phyloP scores from a whole-genome alignment of 2,888 invertebrate genomes.

The Bombylius discolor region DNA sequence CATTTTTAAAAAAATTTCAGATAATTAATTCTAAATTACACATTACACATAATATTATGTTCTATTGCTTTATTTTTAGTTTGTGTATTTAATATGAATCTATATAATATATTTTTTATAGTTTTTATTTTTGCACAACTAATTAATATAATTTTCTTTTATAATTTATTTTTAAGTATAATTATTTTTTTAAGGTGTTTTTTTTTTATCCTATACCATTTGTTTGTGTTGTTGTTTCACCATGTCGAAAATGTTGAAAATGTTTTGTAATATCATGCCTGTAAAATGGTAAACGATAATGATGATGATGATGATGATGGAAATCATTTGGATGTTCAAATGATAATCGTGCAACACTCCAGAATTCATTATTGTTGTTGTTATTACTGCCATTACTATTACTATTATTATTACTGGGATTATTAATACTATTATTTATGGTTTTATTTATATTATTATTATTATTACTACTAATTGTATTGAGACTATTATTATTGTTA shows the following conservation, averaged over 20 bases:
- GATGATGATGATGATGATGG: no score
- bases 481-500: background rate
- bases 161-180: no score
- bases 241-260: conserved; percentile 11
- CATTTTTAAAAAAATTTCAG: no score
- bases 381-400: conserved; percentile 2
- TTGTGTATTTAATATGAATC: no score
- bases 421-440: background rate
- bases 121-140: no score
- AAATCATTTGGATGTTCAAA: conserved; percentile 8
- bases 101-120: no score
- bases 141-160: no score
- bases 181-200: background rate
- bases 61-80: no score
- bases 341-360: conserved; percentile 13
- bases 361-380: conserved; percentile 5
- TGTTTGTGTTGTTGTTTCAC: conserved; percentile 4
- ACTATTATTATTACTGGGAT: background rate
- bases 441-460: background rate
- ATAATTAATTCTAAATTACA: no score
- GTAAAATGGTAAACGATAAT: conserved; percentile 7
- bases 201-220: conserved; percentile 8
- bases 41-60: no score
- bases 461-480: background rate
- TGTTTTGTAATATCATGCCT: conserved; percentile 10